phyloP scores from a whole-genome alignment of 2,113 vertebrate species.

The Peromyscus polionotus region DNA sequence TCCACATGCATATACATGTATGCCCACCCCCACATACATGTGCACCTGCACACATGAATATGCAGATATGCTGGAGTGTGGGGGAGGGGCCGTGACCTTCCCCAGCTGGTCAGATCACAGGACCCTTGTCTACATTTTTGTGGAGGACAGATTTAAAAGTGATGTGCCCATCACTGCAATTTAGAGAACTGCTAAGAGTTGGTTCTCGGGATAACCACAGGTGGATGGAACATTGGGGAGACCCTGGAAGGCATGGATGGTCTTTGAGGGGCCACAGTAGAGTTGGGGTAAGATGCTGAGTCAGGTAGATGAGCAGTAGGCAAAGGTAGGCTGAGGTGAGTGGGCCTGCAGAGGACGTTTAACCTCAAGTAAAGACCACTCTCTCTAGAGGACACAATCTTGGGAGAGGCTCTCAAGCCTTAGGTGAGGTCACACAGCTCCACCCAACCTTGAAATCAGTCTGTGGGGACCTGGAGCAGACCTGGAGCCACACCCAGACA shows the following conservation, averaged over 20 bases:
- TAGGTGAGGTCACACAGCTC: background rate
- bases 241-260: background rate
- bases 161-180: background rate
- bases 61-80: background rate
- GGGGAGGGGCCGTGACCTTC: background rate
- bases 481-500: background rate
- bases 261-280: too few relatives aligned
- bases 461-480: background rate
- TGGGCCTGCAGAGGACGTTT: too few relatives aligned
- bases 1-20: background rate
- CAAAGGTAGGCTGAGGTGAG: background rate
- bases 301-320: too few relatives aligned
- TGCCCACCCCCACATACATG: too few relatives aligned
- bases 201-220: background rate
- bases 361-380: background rate
- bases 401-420: background rate
- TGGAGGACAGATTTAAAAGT: background rate
- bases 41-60: background rate
- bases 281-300: background rate
- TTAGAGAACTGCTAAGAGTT: background rate
- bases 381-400: background rate
- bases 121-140: background rate
- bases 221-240: background rate
- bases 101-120: background rate
- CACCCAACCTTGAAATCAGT: background rate